These are phyloP conservation scores for Drosophila setifemur DNA, from an alignment of 1,140 invertebrate genomes.

Conservation along the genomic window DNA sequence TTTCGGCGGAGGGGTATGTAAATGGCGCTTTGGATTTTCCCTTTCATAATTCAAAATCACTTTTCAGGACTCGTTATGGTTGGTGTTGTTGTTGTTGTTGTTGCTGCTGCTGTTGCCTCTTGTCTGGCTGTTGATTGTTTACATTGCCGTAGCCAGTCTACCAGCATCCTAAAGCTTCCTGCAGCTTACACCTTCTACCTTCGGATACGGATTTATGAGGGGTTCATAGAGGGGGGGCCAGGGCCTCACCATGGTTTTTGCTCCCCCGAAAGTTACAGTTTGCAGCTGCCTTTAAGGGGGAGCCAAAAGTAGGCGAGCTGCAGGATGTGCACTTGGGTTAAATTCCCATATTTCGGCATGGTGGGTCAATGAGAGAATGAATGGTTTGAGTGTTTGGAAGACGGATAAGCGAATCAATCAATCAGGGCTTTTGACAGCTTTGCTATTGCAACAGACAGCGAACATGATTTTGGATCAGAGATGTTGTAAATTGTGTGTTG, in stretches of 20 bases:
- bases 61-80: constrained; percentile 50
- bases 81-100: constrained; percentile 25
- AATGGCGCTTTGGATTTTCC: constrained; percentile 56
- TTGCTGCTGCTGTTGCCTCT: background rate
- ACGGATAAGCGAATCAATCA: constrained; percentile 44
- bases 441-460: constrained; percentile 6
- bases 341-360: constrained; percentile 7
- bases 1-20: constrained; percentile 17
- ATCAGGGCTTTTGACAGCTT: constrained; percentile 44
- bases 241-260: constrained; percentile 1
- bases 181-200: constrained; percentile 50
- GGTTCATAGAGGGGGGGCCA: background rate
- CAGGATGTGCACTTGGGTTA: constrained; percentile 29
- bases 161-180: constrained; percentile 9
- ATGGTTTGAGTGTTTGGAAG: constrained; percentile 1
- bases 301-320: constrained; percentile 26
- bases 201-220: constrained; percentile 38
- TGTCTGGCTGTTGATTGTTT: constrained; percentile 36
- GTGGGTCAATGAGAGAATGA: constrained; percentile 22
- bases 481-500: background rate
- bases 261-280: constrained; percentile 6
- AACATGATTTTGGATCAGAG: constrained; percentile 17
- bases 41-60: constrained; percentile 79
- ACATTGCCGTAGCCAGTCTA: constrained; percentile 26
- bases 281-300: too few species aligned